phyloP scores from a whole-genome alignment of 2,888 invertebrate species.

The Drosophila acutilabella region DNA sequence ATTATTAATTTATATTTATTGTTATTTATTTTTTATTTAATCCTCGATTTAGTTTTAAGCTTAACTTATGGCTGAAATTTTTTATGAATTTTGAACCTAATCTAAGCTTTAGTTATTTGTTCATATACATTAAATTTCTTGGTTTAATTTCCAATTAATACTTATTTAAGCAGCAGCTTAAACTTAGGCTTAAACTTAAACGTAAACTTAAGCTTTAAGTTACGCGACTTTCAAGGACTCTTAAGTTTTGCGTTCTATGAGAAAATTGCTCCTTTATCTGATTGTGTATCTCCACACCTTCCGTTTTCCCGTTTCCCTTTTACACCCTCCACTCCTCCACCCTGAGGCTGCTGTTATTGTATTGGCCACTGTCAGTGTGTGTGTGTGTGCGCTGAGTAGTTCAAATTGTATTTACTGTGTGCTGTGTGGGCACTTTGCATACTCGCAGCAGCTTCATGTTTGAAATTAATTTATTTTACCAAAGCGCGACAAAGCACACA shows the following conservation, averaged over 20 bases:
- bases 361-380: conserved; percentile 30
- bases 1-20: too few relatives aligned
- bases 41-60: too few relatives aligned
- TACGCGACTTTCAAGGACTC: background rate
- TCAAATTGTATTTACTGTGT: conserved; percentile 72
- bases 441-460: conserved; percentile 57
- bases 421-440: conserved; percentile 53
- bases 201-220: background rate
- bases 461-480: conserved; percentile 80
- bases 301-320: background rate
- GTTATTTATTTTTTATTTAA: too few relatives aligned
- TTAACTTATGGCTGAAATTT: too few relatives aligned
- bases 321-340: background rate
- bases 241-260: background rate
- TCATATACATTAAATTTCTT: too few relatives aligned
- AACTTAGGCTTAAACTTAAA: too few relatives aligned
- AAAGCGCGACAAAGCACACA: conserved; percentile 43
- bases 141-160: background rate
- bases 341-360: conserved; percentile 31
- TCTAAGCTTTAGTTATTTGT: too few relatives aligned
- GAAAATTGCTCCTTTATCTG: background rate
- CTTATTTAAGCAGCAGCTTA: background rate
- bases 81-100: too few relatives aligned
- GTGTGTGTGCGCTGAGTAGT: conserved; percentile 46
- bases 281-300: background rate